These are phyloP conservation scores for Engystomops pustulosus DNA, from an alignment of 2,113 vertebrate genomes.

Conservation along the genomic window DNA sequence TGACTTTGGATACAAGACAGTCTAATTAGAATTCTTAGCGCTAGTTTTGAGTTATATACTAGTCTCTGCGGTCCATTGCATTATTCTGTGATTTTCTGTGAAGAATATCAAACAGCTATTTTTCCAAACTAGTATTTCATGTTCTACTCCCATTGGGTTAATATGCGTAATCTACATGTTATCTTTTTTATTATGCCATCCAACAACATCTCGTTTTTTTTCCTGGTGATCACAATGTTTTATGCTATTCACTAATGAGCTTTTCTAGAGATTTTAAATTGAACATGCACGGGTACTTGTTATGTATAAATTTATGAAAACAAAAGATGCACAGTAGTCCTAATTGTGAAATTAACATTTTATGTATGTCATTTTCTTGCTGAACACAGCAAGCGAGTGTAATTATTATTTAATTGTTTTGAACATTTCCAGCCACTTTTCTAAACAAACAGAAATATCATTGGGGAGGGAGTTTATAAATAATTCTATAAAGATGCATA, in stretches of 20 bases:
- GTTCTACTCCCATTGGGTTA: slow-evolving; percentile 44
- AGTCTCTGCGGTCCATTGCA: slow-evolving; percentile 30
- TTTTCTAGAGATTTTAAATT: slow-evolving; percentile 52
- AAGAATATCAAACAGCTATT: slow-evolving; percentile 53
- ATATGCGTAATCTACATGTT: slow-evolving; percentile 39
- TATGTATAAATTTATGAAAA: slow-evolving; percentile 56
- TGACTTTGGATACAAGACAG: neutral
- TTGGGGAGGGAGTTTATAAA: slow-evolving; percentile 44
- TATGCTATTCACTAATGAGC: slow-evolving; percentile 51
- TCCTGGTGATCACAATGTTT: slow-evolving; percentile 53
- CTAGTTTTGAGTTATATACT: slow-evolving; percentile 39
- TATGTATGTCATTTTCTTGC: slow-evolving; percentile 50
- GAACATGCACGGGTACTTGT: slow-evolving; percentile 49
- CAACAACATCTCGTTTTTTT: slow-evolving; percentile 49
- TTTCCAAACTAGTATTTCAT: slow-evolving; percentile 45
- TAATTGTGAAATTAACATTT: slow-evolving; percentile 57
- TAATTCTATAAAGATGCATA: slow-evolving; percentile 23
- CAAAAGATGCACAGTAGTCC: slow-evolving; percentile 51
- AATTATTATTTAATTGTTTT: slow-evolving; percentile 56
- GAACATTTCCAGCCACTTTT: slow-evolving; percentile 26
- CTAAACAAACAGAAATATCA: slow-evolving; percentile 51
- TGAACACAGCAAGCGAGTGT: slow-evolving; percentile 42
- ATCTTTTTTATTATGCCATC: slow-evolving; percentile 49
- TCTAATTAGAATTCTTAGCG: slow-evolving; percentile 39
- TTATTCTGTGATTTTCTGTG: slow-evolving; percentile 42